Evolutionary conservation across 2,113 vertebrate genomes (phyloP), one percentile per base, ranked within the genome.

Genomic region (Canis aureus): DNA sequence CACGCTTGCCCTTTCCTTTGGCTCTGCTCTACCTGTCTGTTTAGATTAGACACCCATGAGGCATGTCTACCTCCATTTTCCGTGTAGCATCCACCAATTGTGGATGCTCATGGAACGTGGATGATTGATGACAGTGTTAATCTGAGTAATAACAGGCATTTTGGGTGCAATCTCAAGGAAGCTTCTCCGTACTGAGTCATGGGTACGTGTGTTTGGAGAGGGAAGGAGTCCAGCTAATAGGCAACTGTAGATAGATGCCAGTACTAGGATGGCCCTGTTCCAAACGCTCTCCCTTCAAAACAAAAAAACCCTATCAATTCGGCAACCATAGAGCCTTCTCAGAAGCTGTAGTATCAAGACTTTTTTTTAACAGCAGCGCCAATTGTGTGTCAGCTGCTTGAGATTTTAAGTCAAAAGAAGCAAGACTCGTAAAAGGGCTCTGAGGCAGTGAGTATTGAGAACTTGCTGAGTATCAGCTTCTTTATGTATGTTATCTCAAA

Each of bases 51-150:
- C 94, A 91, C 55, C 85, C 53, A 35, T 0, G 12, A 91, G 71
- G 81, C 95, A 27, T 53, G 32, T 85, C 92, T 87, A 3, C 62
- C 73, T 92, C 91, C 3, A 1, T 11, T 8, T 55, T 96, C 67
- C 38, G n/a, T 11, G 15, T 25, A 19, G 53, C 0, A 0, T 19
- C 78, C 20, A 22, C 78, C 49, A 8, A 82, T 32, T 38, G 51
- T 2, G 2, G 62, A n/a, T 32, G 82, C 49, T 97, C 73, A 22
- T 0, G 0, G 67, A 62, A 88, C 0, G 22, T 60, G 86, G 83
- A 86, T 97, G 98, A 95, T 91, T 90, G 96, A 96, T 95, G 95
- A 94, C 0, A 0, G 29, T 78, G 69, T 94, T 95, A 94, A 91
- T 81, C 82, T 55, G 67, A 81, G 73, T 85, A 91, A 89, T 84